Percentiles rank a stretch among this genome's conserved stretches.
These are phyloP conservation scores for Scrobipalpa costella DNA, from an alignment of 2,888 invertebrate genomes.

Conservation along the genomic window DNA sequence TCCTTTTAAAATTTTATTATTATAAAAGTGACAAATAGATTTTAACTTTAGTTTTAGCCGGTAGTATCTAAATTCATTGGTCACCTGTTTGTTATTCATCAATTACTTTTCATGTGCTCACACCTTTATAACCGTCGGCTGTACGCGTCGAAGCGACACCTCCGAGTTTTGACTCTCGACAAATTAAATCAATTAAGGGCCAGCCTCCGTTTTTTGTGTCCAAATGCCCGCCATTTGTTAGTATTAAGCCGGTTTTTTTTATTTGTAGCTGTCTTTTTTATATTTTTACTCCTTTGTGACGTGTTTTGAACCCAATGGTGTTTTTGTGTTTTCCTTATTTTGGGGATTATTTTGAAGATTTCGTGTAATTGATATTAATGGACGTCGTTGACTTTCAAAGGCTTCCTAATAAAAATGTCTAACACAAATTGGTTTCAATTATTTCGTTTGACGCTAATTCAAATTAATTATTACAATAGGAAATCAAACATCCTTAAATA, in stretches of 20 bases:
- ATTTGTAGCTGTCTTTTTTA: slow-evolving; percentile 35
- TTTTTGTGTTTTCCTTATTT: slow-evolving; percentile 33
- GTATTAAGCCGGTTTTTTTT: slow-evolving; percentile 63
- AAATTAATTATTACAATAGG: neutral
- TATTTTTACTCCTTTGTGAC: slow-evolving; percentile 38
- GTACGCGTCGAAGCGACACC: slow-evolving; percentile 43
- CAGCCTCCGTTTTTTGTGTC: slow-evolving; percentile 60
- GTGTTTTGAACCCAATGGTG: slow-evolving; percentile 30
- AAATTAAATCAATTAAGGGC: slow-evolving; percentile 78
- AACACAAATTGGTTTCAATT: neutral
- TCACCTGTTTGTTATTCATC: neutral
- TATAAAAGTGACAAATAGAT: no score
- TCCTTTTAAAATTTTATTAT: no score
- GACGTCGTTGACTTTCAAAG: neutral
- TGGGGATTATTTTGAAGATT: slow-evolving; percentile 30
- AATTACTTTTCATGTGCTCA: neutral
- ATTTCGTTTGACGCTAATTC: neutral
- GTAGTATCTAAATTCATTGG: no score
- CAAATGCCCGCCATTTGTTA: slow-evolving; percentile 68
- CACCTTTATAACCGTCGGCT: neutral
- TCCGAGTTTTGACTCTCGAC: slow-evolving; percentile 68
- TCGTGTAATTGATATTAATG: slow-evolving; percentile 32
- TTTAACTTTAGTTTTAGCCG: no score
- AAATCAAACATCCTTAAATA: no score
- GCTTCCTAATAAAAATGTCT: slow-evolving; percentile 2